Conservation (phyloP, 2,797 vertebrate species). For the Hypotaenidia okinawae region DNA sequence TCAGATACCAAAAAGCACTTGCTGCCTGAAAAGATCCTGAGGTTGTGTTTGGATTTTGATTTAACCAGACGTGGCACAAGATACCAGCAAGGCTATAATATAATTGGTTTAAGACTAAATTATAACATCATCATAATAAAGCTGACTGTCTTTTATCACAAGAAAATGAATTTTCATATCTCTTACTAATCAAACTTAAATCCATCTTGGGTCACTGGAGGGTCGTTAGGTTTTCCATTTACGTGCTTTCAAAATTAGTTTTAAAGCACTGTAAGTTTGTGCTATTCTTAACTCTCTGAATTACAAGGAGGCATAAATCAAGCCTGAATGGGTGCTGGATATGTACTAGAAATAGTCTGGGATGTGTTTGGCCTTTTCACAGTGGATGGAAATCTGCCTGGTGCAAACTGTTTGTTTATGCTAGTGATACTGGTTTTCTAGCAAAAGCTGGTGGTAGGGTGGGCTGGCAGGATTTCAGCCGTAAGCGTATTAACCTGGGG, state of each 20-base stretch:
- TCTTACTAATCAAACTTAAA: neutral
- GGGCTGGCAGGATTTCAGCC: neutral
- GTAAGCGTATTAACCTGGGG: neutral
- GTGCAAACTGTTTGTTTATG: neutral
- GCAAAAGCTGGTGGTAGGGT: neutral
- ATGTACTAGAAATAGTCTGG: conserved; percentile 2
- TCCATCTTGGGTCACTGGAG: neutral
- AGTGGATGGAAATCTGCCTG: neutral
- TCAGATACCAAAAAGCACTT: neutral
- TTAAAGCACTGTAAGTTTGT: neutral
- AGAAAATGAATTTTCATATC: neutral
- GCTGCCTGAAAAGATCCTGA: neutral
- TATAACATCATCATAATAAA: neutral
- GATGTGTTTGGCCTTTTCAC: conserved; percentile 20
- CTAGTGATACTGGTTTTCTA: conserved; percentile 7
- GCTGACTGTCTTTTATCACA: neutral
- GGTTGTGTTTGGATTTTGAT: neutral
- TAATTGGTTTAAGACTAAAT: neutral
- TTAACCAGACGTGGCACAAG: neutral
- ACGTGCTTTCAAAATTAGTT: neutral
- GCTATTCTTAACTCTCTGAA: conserved; percentile 3
- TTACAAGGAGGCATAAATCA: conserved; percentile 16
- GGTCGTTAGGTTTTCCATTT: neutral
- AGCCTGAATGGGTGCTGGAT: neutral
- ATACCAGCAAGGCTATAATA: neutral